Evolutionary conservation across 2,797 vertebrate species (phyloP), one percentile per base, ranked within the genome.

Genomic region (Chiloscyllium punctatum): DNA sequence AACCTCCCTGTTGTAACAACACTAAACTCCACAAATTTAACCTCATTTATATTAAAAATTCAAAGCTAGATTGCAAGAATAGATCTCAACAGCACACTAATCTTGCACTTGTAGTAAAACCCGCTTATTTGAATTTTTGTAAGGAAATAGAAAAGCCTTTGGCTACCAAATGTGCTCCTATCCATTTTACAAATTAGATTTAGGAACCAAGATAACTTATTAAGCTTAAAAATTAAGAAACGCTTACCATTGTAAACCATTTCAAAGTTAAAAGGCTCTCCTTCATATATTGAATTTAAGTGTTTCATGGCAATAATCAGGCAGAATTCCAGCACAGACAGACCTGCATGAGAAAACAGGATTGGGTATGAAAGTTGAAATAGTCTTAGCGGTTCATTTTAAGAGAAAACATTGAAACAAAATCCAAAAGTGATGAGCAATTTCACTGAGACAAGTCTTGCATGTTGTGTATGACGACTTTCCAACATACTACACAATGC

Each of bases 291-390:
- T 33, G 99, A 99, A 21, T 98, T 99, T 96, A 99, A 97, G 97
- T 99, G 99, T 96, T 99, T 99, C 98, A 99, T 99, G 96, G 99
- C 98, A 94, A 99, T 99, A 96, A 99, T 97, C 37, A 99, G 97
- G 96, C 99, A 99, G 96, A 99, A 97, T 97, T 99, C 99, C 97
- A 99, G 97, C 96, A 99, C 98, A 95, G 99, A 99, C 95, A 99
- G 96, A 96, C 99, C 99, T 99, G 96, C 1, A 96, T 94, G 95
- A 79, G 97, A 86, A 96, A 96, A 97, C n/a, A 57, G 11, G 95
- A 91, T 95, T 18, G 96, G 42, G 77, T 95, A 77, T 77, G 77
- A 95, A 95, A 53, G 53, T 9, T 95, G 57, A 33, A 72, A 51
- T 95, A 51, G 21, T 68, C n/a, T 69, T 37, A 3, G 25, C 42